Conservation (phyloP, 1,140 invertebrate genomes). For the Papilio dardanus region DNA sequence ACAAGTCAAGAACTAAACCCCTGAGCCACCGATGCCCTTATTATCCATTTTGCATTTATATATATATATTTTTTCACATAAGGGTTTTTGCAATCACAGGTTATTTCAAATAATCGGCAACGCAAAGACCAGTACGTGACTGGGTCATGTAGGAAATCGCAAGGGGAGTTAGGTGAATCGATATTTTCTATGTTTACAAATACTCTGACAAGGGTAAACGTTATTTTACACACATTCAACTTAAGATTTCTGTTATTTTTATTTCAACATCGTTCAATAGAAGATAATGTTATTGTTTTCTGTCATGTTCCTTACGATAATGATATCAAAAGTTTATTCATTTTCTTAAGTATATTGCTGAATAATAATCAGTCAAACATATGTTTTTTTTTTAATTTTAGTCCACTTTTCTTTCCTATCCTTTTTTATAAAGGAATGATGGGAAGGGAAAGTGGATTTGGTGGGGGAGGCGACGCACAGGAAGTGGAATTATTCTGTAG, state of each 20-base stretch:
- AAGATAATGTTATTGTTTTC: no score
- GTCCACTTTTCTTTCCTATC: no score
- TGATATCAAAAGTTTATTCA: not conserved
- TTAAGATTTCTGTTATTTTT: not conserved
- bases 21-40: no score
- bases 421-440: no score
- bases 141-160: conserved; percentile 27
- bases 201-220: conserved; percentile 21
- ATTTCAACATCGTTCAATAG: not conserved
- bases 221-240: not conserved
- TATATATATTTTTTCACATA: not conserved
- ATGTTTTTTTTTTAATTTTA: no score
- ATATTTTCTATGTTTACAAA: conserved; percentile 38
- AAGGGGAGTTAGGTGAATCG: conserved; percentile 27
- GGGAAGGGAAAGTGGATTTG: no score
- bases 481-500: no score
- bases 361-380: not conserved
- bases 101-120: conserved; percentile 34
- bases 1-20: no score
- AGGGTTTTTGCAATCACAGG: conserved; percentile 14
- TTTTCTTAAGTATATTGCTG: not conserved
- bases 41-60: no score
- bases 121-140: conserved; percentile 32
- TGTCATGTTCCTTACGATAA: no score
- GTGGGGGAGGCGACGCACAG: no score